Percentiles rank a stretch among this genome's conserved stretches.
Conservation (phyloP, 2,113 vertebrate species). For the Nycticorax nycticorax region DNA sequence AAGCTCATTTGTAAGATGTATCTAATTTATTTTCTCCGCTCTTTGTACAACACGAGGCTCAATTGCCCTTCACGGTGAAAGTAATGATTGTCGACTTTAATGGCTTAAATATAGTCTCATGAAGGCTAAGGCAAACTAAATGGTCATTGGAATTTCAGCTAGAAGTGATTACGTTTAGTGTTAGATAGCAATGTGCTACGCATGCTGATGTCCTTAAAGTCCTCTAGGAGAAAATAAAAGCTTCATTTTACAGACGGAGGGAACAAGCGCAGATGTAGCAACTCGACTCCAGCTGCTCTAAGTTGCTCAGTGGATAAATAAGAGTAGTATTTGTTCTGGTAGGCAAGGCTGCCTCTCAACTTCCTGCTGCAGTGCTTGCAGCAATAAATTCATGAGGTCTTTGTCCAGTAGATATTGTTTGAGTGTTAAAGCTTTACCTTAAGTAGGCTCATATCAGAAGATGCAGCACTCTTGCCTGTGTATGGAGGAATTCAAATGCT, state of each 20-base stretch:
- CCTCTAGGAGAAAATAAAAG: neutral
- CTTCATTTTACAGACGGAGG: neutral
- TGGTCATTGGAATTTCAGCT: constrained; percentile 7
- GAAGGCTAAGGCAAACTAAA: neutral
- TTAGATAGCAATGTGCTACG: neutral
- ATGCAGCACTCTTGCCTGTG: neutral
- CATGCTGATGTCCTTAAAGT: neutral
- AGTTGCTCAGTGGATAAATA: neutral
- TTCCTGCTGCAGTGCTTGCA: neutral
- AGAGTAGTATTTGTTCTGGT: neutral
- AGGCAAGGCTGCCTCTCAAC: neutral
- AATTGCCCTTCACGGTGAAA: neutral
- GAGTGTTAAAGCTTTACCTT: neutral
- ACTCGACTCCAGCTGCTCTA: constrained; percentile 13
- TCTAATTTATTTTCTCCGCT: neutral
- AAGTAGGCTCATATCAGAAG: neutral
- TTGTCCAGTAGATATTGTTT: neutral
- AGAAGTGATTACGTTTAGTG: neutral
- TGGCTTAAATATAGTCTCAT: neutral
- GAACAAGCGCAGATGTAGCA: constrained; percentile 7
- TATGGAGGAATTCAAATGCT: neutral
- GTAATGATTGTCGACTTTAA: neutral
- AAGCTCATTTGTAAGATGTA: neutral
- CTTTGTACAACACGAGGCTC: neutral
- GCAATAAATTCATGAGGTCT: neutral